These are phyloP conservation scores for Rhinoraja longicauda DNA, from an alignment of 2,797 vertebrate genomes.

Conservation along the genomic window DNA sequence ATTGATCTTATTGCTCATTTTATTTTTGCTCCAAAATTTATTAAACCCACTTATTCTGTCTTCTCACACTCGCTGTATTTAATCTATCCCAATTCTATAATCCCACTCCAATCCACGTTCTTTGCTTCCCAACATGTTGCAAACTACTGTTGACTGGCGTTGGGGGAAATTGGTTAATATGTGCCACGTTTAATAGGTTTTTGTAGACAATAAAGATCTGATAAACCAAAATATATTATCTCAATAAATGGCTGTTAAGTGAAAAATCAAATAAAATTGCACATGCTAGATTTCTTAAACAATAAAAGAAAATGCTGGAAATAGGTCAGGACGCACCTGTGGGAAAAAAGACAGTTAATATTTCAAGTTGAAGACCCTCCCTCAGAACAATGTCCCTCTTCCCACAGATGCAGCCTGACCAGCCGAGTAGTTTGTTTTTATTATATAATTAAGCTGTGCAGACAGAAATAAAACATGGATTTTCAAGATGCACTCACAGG, in stretches of 20 bases:
- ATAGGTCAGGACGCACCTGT: too few relatives aligned
- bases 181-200: neutral
- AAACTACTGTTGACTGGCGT: neutral
- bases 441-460: neutral
- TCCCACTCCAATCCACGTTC: neutral
- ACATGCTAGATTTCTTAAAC: too few relatives aligned
- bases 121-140: neutral
- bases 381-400: too few relatives aligned
- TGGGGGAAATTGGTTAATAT: neutral
- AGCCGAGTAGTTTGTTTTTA: too few relatives aligned
- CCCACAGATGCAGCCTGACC: too few relatives aligned
- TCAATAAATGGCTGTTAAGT: neutral
- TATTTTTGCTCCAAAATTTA: neutral
- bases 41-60: neutral
- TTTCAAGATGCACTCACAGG: neutral
- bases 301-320: too few relatives aligned
- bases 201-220: neutral
- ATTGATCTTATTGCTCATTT: neutral
- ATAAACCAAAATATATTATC: neutral
- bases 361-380: too few relatives aligned
- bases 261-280: too few relatives aligned
- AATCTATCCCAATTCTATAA: neutral
- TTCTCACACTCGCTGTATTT: neutral
- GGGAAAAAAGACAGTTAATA: too few relatives aligned
- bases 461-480: neutral